phyloP scores from a whole-genome alignment of 2,113 vertebrate species.

The Phalacrocorax brasilianus region DNA sequence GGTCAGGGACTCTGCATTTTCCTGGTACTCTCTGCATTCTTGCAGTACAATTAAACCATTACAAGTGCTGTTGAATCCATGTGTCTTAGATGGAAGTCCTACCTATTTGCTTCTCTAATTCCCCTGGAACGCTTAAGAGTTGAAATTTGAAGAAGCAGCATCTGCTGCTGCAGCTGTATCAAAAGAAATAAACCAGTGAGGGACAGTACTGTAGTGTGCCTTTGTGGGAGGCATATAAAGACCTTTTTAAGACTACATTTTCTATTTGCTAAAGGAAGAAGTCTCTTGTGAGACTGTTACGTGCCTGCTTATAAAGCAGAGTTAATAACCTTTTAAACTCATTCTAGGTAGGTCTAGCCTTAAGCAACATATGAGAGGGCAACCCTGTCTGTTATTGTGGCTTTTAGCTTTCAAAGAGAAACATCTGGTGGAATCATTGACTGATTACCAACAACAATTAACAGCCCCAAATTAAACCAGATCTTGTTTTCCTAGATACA shows the following conservation, averaged over 20 bases:
- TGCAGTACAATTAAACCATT: background rate
- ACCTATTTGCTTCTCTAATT: background rate
- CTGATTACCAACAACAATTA: background rate
- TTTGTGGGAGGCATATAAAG: background rate
- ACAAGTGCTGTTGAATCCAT: background rate
- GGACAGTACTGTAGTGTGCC: background rate
- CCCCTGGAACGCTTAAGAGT: background rate
- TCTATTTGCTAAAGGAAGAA: background rate
- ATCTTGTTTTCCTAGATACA: background rate
- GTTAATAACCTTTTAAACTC: background rate
- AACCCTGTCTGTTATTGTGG: background rate
- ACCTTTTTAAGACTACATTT: background rate
- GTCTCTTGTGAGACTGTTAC: background rate
- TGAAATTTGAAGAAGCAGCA: background rate
- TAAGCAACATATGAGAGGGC: background rate
- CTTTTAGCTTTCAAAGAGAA: background rate
- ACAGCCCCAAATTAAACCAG: background rate
- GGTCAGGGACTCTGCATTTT: background rate
- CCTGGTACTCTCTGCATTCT: background rate
- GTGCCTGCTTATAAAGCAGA: background rate
- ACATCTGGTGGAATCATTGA: background rate
- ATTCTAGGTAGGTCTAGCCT: background rate
- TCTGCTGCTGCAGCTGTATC: background rate
- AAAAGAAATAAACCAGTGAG: background rate
- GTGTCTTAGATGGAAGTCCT: background rate